Conservation (phyloP, 1,140 invertebrate species). For the Bombus terrestris region DNA sequence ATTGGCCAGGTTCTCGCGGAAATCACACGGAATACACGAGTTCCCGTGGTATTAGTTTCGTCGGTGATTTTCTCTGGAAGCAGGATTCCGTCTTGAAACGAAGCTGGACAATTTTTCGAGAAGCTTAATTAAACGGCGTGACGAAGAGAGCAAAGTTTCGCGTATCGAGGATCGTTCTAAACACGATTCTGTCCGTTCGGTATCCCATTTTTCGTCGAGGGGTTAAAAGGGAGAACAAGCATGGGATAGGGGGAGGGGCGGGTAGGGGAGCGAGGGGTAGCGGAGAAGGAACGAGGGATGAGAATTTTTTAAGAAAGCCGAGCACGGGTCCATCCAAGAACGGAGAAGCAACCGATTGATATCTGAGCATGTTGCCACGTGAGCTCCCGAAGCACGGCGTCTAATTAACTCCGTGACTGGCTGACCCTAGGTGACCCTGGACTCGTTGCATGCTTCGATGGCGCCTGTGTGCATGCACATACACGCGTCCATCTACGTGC, state of each 20-base stretch:
- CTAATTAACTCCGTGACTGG: constrained; percentile 83
- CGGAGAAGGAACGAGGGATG: not conserved
- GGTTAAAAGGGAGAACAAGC: not conserved
- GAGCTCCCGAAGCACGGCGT: constrained; percentile 73
- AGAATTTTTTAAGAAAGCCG: constrained; percentile 58
- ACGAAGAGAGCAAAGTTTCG: not conserved
- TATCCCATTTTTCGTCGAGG: constrained; percentile 43
- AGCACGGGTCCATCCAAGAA: constrained; percentile 58
- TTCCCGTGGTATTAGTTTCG: not conserved
- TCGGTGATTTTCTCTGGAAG: not conserved
- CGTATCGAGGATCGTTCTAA: constrained; percentile 23
- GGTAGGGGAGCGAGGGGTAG: not conserved
- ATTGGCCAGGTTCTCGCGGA: constrained; percentile 31
- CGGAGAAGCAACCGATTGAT: constrained; percentile 65
- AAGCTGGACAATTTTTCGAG: not conserved
- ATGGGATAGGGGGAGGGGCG: accelerated
- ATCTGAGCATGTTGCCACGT: constrained; percentile 72
- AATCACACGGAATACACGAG: constrained; percentile 39
- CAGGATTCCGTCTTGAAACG: not conserved
- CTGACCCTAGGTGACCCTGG: constrained; percentile 77
- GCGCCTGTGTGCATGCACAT: constrained; percentile 64
- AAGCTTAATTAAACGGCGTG: constrained; percentile 31
- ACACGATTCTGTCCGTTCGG: constrained; percentile 40
- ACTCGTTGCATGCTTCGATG: constrained; percentile 66
- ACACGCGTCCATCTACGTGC: constrained; percentile 54